These are phyloP conservation scores for Phymatocera aterrima DNA, from an alignment of 2,888 invertebrate genomes.

Conservation along the genomic window DNA sequence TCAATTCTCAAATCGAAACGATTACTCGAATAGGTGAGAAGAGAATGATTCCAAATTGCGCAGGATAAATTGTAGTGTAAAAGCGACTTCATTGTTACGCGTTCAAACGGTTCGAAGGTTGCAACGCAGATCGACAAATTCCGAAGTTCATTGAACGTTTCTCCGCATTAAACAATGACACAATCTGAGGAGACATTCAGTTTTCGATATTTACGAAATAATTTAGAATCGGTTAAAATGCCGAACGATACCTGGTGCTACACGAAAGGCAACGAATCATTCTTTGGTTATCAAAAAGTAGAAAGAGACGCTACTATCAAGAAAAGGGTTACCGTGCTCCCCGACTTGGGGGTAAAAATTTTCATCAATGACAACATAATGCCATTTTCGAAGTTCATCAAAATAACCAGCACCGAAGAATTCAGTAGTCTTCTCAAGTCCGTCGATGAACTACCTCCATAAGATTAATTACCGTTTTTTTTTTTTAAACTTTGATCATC, in stretches of 20 bases:
- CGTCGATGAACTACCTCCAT: slow-evolving; percentile 25
- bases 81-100: no score
- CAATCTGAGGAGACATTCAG: slow-evolving; percentile 14
- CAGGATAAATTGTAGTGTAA: no score
- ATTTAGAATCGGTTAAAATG: slow-evolving; percentile 13
- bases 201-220: slow-evolving; percentile 14
- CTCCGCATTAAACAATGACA: neutral
- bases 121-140: no score
- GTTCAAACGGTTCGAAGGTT: no score
- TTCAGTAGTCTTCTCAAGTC: slow-evolving; percentile 28
- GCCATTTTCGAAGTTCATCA: slow-evolving; percentile 38
- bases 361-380: slow-evolving; percentile 31
- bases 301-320: slow-evolving; percentile 30
- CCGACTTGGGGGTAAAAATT: slow-evolving; percentile 25
- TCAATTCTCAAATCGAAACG: no score
- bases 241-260: slow-evolving; percentile 24
- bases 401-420: slow-evolving; percentile 23
- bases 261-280: slow-evolving; percentile 31
- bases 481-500: no score
- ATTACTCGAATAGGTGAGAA: no score
- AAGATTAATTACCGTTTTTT: no score
- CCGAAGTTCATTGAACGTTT: no score
- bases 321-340: slow-evolving; percentile 41
- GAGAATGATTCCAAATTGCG: no score
- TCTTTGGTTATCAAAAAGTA: slow-evolving; percentile 31